Base-by-base conservation (phyloP, 2,113 vertebrate genomes). In the Ibidorhyncha struthersii region DNA sequence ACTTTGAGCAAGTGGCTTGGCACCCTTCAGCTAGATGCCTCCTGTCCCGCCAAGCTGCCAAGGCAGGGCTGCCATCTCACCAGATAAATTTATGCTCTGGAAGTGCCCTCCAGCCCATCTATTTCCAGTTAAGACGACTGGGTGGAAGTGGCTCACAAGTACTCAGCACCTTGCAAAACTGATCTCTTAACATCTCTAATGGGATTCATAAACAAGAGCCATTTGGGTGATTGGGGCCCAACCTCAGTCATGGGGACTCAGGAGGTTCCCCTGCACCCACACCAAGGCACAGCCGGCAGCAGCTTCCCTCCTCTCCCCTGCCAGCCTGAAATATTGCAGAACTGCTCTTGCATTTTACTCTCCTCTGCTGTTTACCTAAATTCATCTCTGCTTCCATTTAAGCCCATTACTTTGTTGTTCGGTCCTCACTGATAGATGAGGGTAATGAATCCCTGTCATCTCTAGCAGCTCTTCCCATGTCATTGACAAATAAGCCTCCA, bases 341-440 rank as follows among this genome's bases (percentile, higher is more conserved):
- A 76, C 25, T 65, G 77, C 15, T 95, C 73, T 66, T 66, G 67
- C 5, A 52, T 67, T 89, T 90, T 82, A 65, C 86, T 91, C 59
- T 66, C n/a, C 65, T 74, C 69, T 66, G 23, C 52, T 93, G 38
- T 91, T 95, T 96, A 93, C 91, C 78, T 76, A 80, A 91, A 96
- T 95, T 89, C 43, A 94, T 80, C 50, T 70, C 73, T 82, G 38
- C 70, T 89, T 90, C 77, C 74, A 69, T 73, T 93, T 91, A 93
- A 96, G 66, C 53, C 74, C 89, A 94, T 95, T 97, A 94, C 71
- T 91, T 82, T 67, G 86, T 95, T 95, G 91, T 88, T 97, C 41
- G 5, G 74, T 86, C 59, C 41, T 88, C 81, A 6, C 6, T 86
- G 91, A 95, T 23, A 77, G 89, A 96, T 80, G 93, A 88, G 29